A percentile compares a stretch with the other conserved stretches of the same genome.
Evolutionary conservation across 2,113 vertebrate genomes (phyloP).

Genomic region (Cisticola juncidis): DNA sequence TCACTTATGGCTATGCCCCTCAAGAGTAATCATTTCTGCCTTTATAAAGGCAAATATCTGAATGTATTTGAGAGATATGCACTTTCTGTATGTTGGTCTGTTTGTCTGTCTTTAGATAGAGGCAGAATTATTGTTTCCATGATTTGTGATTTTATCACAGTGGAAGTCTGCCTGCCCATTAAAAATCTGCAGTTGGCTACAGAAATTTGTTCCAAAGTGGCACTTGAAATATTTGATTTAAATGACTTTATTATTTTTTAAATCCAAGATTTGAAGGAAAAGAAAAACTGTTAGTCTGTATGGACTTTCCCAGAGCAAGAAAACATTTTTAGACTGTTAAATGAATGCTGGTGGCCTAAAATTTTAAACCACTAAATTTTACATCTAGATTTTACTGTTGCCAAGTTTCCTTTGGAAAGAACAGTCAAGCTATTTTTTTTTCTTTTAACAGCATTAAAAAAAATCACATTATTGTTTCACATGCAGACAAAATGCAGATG

Average conservation of each 20-base stretch:
- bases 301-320: background rate
- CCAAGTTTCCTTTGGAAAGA: constrained; percentile 53
- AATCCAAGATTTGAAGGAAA: background rate
- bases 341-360: constrained; percentile 46
- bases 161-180: background rate
- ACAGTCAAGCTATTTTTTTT: background rate
- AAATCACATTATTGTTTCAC: background rate
- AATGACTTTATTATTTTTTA: background rate
- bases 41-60: background rate
- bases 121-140: background rate
- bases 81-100: background rate
- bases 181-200: background rate
- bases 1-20: background rate
- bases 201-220: background rate
- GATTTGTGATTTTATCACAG: background rate
- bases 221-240: background rate
- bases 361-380: constrained; percentile 20
- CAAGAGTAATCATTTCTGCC: background rate
- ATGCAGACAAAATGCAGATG: constrained; percentile 36
- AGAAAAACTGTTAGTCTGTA: background rate
- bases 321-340: background rate
- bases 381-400: background rate
- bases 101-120: background rate
- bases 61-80: background rate
- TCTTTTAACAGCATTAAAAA: no score